These are phyloP conservation scores for Typhlichthys subterraneus DNA, from an alignment of 2,797 vertebrate species.

Conservation along the genomic window DNA sequence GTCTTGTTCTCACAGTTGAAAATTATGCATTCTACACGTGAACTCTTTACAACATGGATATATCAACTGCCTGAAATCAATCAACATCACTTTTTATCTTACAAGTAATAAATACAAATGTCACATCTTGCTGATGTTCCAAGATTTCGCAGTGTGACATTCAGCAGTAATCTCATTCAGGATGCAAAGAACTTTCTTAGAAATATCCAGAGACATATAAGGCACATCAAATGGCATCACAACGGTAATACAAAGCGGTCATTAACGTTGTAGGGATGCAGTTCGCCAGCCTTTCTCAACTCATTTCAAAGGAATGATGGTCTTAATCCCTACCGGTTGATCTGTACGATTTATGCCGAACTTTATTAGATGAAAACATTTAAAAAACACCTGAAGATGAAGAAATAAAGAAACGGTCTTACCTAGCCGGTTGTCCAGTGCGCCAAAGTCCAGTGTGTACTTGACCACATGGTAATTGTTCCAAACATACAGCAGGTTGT, in stretches of 20 bases:
- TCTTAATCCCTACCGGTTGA: too few relatives aligned
- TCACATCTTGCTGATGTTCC: background rate
- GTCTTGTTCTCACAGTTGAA: too few relatives aligned
- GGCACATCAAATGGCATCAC: too few relatives aligned
- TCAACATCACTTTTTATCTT: background rate
- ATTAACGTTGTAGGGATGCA: too few relatives aligned
- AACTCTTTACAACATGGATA: background rate
- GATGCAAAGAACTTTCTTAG: background rate
- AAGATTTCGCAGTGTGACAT: background rate
- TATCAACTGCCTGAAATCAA: background rate
- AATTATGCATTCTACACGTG: background rate
- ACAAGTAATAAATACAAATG: background rate
- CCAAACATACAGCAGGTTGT: conserved; percentile 99
- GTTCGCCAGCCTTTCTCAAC: too few relatives aligned
- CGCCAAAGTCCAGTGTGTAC: conserved; percentile 96
- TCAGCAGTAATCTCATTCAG: background rate
- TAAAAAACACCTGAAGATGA: background rate
- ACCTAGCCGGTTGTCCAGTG: conserved; percentile 91
- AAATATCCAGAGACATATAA: too few relatives aligned
- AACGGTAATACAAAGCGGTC: too few relatives aligned
- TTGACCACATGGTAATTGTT: conserved; percentile 99
- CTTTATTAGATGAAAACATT: background rate
- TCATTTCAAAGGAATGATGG: too few relatives aligned
- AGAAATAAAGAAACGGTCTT: conserved; percentile 53
- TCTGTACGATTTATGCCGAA: too few relatives aligned